Base-by-base conservation (phyloP, 1,140 invertebrate genomes). In the Euwallacea fornicatus region DNA sequence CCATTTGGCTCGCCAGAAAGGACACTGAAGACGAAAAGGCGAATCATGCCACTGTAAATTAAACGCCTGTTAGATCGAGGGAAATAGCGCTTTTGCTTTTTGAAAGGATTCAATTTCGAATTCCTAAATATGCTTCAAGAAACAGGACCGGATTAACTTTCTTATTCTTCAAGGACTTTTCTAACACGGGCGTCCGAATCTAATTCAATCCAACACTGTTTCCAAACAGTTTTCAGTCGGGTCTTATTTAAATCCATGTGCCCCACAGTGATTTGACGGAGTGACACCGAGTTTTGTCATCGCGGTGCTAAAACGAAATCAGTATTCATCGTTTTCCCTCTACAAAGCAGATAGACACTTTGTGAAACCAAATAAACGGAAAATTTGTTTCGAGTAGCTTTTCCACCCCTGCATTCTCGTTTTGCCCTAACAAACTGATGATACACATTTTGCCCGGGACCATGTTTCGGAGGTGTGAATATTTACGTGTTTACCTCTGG, bases 331-430 rank as follows among this genome's bases (percentile, higher is more conserved):
- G 66, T 69, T 69, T 61, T 69, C 58, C 66, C 44, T 53, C 66
- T 69, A 69, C 66, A 69, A 69, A 69, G 56, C 66, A 69, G 58
- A 69, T 69, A 69, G 66, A 69, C 56, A 69, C 66, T 69, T 69
- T 69, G 66, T 69, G 66, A 69, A 61, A 69, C 43, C 66, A 69
- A 69, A 69, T 69, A 69, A 69, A 69, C 66, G 66, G 66, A 69
- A 69, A 69, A 69, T 69, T 69, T 69, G 66, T 69, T 67, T 67
- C 44, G 66, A 67, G 66, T 67, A 67, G 66, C 66, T 67, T 67
- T 67, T 67, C 66, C 66, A 69, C 66, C 66, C 66, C 66, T 53
- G 21, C 58, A 50, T 69, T 66, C 41, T 59, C 66, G 43, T 67
- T 67, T 10, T 59, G 66, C 66, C 42, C 66, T 67, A 60, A 67